phyloP scores from a whole-genome alignment of 1,140 invertebrate species.

The Bombus superbus region DNA sequence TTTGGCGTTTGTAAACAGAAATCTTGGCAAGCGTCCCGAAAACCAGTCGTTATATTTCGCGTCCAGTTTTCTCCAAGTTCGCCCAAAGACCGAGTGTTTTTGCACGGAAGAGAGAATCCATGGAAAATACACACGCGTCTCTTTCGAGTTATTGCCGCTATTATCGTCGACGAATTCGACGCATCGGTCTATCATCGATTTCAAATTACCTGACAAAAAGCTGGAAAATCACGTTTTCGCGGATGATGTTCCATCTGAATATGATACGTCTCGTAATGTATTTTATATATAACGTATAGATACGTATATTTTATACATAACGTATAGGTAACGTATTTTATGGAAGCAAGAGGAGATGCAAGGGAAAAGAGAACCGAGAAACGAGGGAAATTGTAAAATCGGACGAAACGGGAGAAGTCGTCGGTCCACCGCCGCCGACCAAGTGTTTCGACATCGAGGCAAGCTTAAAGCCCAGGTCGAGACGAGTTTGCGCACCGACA shows the following conservation, averaged over 20 bases:
- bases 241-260: neutral
- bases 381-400: slow-evolving; percentile 28
- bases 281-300: neutral
- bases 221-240: neutral
- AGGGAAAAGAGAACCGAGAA: slow-evolving; percentile 17
- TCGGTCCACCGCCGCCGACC: slow-evolving; percentile 20
- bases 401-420: slow-evolving; percentile 26
- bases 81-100: neutral
- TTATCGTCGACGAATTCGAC: neutral
- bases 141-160: neutral
- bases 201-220: neutral
- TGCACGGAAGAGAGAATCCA: neutral
- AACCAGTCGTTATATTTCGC: slow-evolving; percentile 15
- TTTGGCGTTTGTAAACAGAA: slow-evolving; percentile 74
- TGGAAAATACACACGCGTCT: slow-evolving; percentile 24
- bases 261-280: neutral
- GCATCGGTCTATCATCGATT: neutral
- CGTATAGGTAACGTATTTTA: no score
- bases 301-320: neutral
- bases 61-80: slow-evolving; percentile 7
- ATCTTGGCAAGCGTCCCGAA: slow-evolving; percentile 60
- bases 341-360: neutral
- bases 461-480: slow-evolving; percentile 41
- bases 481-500: slow-evolving; percentile 30
- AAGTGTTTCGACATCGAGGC: slow-evolving; percentile 6